Evolutionary conservation across 2,888 invertebrate species (phyloP), one percentile per base, ranked within the genome.

Genomic region (Aelia acuminata): DNA sequence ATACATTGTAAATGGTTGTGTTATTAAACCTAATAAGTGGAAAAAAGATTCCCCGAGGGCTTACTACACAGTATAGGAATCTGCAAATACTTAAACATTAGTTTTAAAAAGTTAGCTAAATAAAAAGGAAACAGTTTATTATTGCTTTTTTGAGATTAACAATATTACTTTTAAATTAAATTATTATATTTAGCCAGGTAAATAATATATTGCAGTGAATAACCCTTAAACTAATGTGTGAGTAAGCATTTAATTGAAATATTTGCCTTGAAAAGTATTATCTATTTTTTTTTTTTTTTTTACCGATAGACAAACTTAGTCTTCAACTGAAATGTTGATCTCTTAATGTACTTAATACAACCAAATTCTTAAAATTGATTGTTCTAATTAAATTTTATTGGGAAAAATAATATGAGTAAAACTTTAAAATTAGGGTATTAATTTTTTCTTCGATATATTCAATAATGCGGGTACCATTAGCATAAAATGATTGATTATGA

Each of bases 151-250:
- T 80, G 43, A 43, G 80, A 43, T 80, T 43, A 20, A 80, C 22
- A 43, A 22, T 39, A 75, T 75, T 75, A 20, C 31, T 43, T 80
- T 80, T 43, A 43, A 7, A 80, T 80, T 31, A 80, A 80, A 80
- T 22, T 22, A 80, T n/a, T n/a, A n/a, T n/a, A n/a, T 80, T 80
- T 80, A 80, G 80, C 80, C 80, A 80, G 80, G 80, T 43, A 80
- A 80, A 80, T 43, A 35, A 22, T 80, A 43, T 22, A 22, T 7
- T 75, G 7, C 75, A 39, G 39, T 75, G 39, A 75, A 18, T 39
- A 75, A 3, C 43, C 39, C 22, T 75, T 75, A 75, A 39, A 75
- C 10, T 11, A 75, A 75, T 35, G 35, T 70, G 10, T 75, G 39
- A 22, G 35, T 22, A 20, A 39, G 8, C 20, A 75, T 20, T 75